phyloP scores from a whole-genome alignment of 2,888 invertebrate genomes.

The Phaedon cochleariae region DNA sequence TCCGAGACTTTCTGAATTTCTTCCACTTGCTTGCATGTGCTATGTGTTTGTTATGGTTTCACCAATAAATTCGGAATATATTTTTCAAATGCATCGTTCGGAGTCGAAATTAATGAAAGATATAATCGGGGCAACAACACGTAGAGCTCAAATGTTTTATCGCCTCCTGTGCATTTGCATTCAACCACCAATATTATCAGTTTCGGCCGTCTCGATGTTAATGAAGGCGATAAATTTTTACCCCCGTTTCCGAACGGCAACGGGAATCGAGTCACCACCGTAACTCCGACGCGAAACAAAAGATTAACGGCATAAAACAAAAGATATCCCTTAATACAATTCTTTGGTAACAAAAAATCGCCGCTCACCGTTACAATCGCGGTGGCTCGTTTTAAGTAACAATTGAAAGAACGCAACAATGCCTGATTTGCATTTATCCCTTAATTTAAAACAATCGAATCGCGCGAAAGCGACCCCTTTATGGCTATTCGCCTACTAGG shows the following conservation, averaged over 20 bases:
- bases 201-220: conserved; percentile 42
- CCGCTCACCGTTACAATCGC: conserved; percentile 47
- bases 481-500: conserved; percentile 28
- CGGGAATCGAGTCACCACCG: conserved; percentile 54
- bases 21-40: no score
- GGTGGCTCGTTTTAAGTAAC: conserved; percentile 54
- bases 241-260: conserved; percentile 55
- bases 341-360: conserved; percentile 52
- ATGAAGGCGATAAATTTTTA: conserved; percentile 56
- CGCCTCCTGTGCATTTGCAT: conserved; percentile 40
- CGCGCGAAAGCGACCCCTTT: conserved; percentile 34
- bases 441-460: conserved; percentile 55
- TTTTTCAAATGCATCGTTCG: no score
- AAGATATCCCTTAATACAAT: conserved; percentile 54
- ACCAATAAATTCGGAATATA: no score
- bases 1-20: no score
- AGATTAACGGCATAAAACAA: conserved; percentile 51
- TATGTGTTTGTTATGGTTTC: no score
- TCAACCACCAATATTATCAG: conserved; percentile 43
- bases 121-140: background rate
- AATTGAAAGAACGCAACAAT: conserved; percentile 56
- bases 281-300: conserved; percentile 47
- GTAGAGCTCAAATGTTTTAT: conserved; percentile 36
- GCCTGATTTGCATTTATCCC: conserved; percentile 58
- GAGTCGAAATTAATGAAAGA: conserved; percentile 8